Conservation (phyloP, 2,888 invertebrate species). For the Oasisia sp. region DNA sequence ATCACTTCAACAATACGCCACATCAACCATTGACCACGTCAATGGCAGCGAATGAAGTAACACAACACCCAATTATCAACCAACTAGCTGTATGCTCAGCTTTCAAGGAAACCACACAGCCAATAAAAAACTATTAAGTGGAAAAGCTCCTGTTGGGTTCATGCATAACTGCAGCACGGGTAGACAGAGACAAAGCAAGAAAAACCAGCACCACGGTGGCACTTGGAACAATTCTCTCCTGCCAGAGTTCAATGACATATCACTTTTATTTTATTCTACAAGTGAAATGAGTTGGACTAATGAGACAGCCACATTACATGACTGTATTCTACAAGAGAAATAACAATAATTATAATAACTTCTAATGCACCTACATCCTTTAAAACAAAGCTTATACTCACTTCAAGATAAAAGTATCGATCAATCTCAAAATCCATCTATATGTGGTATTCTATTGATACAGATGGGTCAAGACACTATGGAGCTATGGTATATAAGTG, state of each 20-base stretch:
- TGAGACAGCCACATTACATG: too few species aligned
- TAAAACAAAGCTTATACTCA: too few species aligned
- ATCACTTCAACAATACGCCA: not conserved
- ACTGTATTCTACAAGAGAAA: too few species aligned
- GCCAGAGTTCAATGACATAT: not conserved
- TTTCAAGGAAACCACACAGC: conserved; percentile 10
- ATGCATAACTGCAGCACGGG: not conserved
- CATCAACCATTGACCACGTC: not conserved
- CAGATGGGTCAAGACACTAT: too few species aligned
- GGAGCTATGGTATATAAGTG: too few species aligned
- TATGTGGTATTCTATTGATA: too few species aligned
- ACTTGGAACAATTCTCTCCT: not conserved
- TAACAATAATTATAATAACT: too few species aligned
- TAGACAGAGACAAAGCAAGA: not conserved
- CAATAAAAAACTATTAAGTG: not conserved
- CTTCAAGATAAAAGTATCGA: too few species aligned
- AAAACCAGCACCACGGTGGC: not conserved
- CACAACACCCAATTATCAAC: conserved; percentile 17
- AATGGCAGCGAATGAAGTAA: not conserved
- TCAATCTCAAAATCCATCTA: too few species aligned
- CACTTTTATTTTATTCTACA: too few species aligned
- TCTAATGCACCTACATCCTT: too few species aligned
- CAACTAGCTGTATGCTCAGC: not conserved
- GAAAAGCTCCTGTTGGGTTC: not conserved
- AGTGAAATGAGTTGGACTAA: too few species aligned